A percentile compares a stretch with the other conserved stretches of the same genome.
Evolutionary conservation across 2,888 invertebrate species (phyloP).

Genomic region (Eulithis testata): DNA sequence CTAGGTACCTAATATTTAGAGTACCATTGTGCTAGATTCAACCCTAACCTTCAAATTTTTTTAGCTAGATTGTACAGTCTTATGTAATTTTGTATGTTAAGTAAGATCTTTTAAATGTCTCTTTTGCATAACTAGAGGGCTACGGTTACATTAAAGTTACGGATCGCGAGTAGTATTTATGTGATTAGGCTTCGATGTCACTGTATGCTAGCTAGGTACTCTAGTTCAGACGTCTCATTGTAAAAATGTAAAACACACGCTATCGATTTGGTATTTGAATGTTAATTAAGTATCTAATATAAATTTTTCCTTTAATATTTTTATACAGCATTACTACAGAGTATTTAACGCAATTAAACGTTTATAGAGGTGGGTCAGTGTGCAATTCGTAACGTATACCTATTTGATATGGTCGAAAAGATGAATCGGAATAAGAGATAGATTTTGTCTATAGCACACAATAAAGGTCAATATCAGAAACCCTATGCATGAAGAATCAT

Average conservation of each 20-base stretch:
- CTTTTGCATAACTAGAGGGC: conserved; percentile 78
- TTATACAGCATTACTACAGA: conserved; percentile 83
- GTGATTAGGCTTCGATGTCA: conserved; percentile 80
- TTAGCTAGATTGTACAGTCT: conserved; percentile 80
- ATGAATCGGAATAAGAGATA: conserved; percentile 3
- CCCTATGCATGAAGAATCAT: too few species aligned
- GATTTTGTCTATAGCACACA: neutral
- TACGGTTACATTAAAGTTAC: conserved; percentile 75
- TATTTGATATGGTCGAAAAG: conserved; percentile 47
- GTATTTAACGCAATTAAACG: conserved; percentile 83
- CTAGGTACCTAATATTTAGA: conserved; percentile 72
- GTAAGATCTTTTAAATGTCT: conserved; percentile 79
- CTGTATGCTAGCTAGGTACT: conserved; percentile 74
- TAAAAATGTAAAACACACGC: conserved; percentile 84
- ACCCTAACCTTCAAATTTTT: conserved; percentile 62
- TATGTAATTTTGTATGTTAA: conserved; percentile 82
- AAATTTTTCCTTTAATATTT: conserved; percentile 84
- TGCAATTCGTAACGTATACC: conserved; percentile 73
- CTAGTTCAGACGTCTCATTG: conserved; percentile 78
- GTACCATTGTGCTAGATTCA: conserved; percentile 65
- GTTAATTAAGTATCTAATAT: conserved; percentile 77
- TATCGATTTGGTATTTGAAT: conserved; percentile 78
- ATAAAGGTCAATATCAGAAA: neutral
- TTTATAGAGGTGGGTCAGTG: conserved; percentile 83
- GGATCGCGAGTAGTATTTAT: conserved; percentile 72